Conservation (phyloP, 2,888 invertebrate genomes). For the Hoplodrina blanda region DNA sequence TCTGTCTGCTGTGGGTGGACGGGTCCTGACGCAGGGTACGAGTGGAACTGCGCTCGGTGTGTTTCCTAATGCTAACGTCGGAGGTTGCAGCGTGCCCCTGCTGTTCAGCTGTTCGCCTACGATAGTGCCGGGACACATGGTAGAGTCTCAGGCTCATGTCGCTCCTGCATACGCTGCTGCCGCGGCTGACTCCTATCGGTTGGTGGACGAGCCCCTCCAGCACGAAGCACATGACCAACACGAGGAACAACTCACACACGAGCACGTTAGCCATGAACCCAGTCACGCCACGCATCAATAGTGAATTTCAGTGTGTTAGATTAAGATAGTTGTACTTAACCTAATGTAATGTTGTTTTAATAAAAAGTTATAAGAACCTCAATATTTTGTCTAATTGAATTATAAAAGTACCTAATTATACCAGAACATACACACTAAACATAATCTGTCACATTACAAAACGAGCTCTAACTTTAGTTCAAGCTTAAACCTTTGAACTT, state of each 20-base stretch:
- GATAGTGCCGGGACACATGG: slow-evolving; percentile 77
- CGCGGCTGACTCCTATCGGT: slow-evolving; percentile 69
- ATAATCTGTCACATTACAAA: too few species aligned
- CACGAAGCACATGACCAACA: slow-evolving; percentile 65
- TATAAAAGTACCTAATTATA: neutral
- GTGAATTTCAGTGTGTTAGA: slow-evolving; percentile 34
- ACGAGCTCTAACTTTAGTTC: too few species aligned
- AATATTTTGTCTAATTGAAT: slow-evolving; percentile 9
- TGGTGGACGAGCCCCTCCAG: slow-evolving; percentile 67
- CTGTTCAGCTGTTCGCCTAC: slow-evolving; percentile 84
- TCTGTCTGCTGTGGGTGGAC: slow-evolving; percentile 47
- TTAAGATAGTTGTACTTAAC: slow-evolving; percentile 50
- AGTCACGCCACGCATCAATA: slow-evolving; percentile 60
- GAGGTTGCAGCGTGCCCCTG: slow-evolving; percentile 81
- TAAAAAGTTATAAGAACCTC: slow-evolving; percentile 33
- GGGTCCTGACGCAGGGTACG: slow-evolving; percentile 57
- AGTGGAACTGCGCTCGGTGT: slow-evolving; percentile 75
- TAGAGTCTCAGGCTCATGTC: slow-evolving; percentile 63
- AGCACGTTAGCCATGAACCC: slow-evolving; percentile 65
- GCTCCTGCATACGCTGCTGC: slow-evolving; percentile 33
- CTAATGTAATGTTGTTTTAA: slow-evolving; percentile 41
- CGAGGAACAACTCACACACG: slow-evolving; percentile 60
- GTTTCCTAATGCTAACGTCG: slow-evolving; percentile 80
- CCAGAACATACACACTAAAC: neutral
- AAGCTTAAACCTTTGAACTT: too few species aligned